Base-by-base conservation (phyloP, 2,113 vertebrate genomes). In the Phainopepla nitens region DNA sequence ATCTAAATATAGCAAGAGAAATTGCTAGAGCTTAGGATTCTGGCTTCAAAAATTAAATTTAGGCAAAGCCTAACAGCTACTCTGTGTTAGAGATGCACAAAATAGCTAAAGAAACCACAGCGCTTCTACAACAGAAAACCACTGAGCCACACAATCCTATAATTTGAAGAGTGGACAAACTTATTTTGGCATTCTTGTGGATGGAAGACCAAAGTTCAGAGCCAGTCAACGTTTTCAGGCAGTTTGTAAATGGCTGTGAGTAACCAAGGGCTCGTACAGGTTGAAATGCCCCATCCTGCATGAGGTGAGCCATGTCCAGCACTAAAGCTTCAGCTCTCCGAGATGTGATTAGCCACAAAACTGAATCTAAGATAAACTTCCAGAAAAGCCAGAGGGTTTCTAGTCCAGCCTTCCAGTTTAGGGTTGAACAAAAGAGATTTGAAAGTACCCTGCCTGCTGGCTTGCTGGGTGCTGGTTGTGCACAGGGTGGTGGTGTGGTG, bases 1-100 rank as follows among this genome's bases (percentile, higher is more conserved):
- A 78, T 83, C 95, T 96, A 97, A 97, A 96, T 95, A 94, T 91
- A 96, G 93, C 77, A 27, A 49, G 68, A 95, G 93, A 96, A 96
- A 95, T 95, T 95, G 87, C 87, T 77, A 2, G 73, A 91, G 81
- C 62, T 89, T 69, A 81, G 89, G 66, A 51, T 82, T 91, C 87
- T 94, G 91, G 64, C 87, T 94, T 85, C 1, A 1, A 93, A 79
- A 95, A 91, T 71, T 96, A 87, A 84, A 84, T 82, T 97, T 96
- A 87, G 89, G 95, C 5, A 19, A 81, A 89, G 73, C 57, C 95
- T 91, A 92, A 94, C 68, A 91, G 93, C 91, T 50, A 89, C 82
- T 96, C 94, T 93, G 69, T 66, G 73, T 96, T 89, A 61, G 45
- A 85, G 84, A 79, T 85, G 92, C 94, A 90, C 87, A 96, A 96